Percentiles rank a stretch among this genome's conserved stretches.
These are phyloP conservation scores for Odocoileus virginianus DNA, from an alignment of 2,113 vertebrate genomes.

Conservation along the genomic window DNA sequence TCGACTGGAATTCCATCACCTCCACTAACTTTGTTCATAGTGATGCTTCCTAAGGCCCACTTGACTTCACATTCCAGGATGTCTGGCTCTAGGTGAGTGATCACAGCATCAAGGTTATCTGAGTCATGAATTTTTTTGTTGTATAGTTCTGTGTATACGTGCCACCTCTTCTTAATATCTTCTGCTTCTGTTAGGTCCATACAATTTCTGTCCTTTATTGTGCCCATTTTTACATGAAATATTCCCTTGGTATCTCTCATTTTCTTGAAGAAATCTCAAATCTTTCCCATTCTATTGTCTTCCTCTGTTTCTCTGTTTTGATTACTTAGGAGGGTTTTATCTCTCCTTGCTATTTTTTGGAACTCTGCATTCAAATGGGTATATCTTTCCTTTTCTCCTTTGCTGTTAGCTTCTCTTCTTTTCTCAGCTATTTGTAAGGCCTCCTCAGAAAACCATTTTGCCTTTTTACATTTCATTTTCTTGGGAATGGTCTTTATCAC, in stretches of 20 bases:
- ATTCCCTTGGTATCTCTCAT: neutral
- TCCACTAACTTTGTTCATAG: neutral
- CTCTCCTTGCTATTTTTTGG: neutral
- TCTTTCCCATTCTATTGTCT: neutral
- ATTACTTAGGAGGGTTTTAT: neutral
- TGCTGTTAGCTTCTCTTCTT: neutral
- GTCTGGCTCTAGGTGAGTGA: neutral
- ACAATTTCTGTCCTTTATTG: neutral
- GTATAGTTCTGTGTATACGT: neutral
- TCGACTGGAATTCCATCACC: neutral
- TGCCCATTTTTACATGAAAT: neutral
- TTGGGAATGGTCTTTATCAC: neutral
- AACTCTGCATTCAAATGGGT: neutral
- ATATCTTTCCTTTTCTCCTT: neutral
- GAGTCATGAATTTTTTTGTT: neutral
- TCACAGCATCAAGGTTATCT: neutral
- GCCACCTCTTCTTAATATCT: neutral
- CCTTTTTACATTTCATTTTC: neutral
- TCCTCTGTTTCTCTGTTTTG: rapidly evolving
- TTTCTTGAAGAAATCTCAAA: neutral
- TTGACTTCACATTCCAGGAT: neutral
- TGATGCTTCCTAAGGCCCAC: neutral
- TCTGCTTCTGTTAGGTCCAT: neutral
- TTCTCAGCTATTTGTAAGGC: neutral
- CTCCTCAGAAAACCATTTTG: neutral